Percentiles rank a stretch among this genome's conserved stretches.
phyloP scores from a whole-genome alignment of 1,140 invertebrate species.

The Drosophila lowei region DNA sequence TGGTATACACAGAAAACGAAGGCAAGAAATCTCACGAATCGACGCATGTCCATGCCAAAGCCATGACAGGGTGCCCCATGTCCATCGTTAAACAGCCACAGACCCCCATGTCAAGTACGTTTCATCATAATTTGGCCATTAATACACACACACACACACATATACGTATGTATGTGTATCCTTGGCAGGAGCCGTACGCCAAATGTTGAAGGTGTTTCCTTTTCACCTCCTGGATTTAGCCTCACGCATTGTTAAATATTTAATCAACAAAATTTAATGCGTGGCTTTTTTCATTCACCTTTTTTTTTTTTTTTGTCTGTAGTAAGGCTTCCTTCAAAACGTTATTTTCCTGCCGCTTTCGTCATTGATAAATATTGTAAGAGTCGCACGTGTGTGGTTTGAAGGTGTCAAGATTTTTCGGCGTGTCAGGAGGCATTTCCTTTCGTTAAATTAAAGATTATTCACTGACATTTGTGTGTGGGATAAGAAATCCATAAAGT shows the following conservation, averaged over 20 bases:
- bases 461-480: slow-evolving; percentile 20
- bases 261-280: slow-evolving; percentile 57
- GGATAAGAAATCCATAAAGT: slow-evolving; percentile 1
- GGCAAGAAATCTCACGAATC: slow-evolving; percentile 24
- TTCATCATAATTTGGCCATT: slow-evolving; percentile 76
- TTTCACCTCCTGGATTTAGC: slow-evolving; percentile 1
- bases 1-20: slow-evolving; percentile 61
- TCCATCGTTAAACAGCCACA: slow-evolving; percentile 39
- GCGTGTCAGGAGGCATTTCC: slow-evolving; percentile 9
- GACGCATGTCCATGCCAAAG: slow-evolving; percentile 28
- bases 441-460: slow-evolving; percentile 40
- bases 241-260: slow-evolving; percentile 70
- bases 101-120: slow-evolving; percentile 64
- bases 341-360: slow-evolving; percentile 27
- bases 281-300: slow-evolving; percentile 14
- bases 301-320: not conserved
- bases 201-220: slow-evolving; percentile 43
- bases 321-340: not conserved
- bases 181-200: slow-evolving; percentile 28
- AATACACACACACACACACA: slow-evolving; percentile 47
- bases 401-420: slow-evolving; percentile 41
- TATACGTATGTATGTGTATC: slow-evolving; percentile 37
- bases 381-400: slow-evolving; percentile 28
- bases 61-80: slow-evolving; percentile 51
- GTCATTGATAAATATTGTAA: slow-evolving; percentile 47